phyloP scores from a whole-genome alignment of 2,113 vertebrate genomes.

The Cyphomyrus plagiostoma region DNA sequence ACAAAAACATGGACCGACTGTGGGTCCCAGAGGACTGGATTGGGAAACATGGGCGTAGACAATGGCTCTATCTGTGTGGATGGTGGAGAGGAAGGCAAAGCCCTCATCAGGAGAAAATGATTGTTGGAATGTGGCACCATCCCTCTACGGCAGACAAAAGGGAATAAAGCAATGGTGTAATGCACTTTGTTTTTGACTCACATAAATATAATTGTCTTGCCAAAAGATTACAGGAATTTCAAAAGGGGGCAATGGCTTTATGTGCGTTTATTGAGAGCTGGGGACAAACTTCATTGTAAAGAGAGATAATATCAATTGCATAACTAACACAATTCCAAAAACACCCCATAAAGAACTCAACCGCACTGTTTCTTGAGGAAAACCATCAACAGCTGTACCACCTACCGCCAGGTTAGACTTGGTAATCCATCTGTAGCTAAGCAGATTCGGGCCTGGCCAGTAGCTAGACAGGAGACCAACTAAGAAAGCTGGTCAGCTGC shows the following conservation, averaged over 20 bases:
- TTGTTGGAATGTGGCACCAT: constrained; percentile 15
- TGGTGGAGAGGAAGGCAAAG: constrained; percentile 26
- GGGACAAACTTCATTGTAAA: neutral
- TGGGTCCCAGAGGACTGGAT: neutral
- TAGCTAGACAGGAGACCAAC: neutral
- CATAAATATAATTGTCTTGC: constrained; percentile 9
- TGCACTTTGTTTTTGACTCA: neutral
- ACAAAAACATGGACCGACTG: neutral
- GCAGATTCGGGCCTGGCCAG: neutral
- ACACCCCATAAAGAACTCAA: neutral
- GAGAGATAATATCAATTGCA: neutral
- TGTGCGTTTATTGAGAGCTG: neutral
- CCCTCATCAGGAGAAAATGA: constrained; percentile 22
- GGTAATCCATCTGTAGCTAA: neutral
- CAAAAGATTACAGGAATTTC: neutral
- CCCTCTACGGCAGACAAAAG: neutral
- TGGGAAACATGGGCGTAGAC: neutral
- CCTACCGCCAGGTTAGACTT: neutral
- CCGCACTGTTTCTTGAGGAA: neutral
- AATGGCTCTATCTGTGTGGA: neutral
- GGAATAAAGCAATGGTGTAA: neutral
- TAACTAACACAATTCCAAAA: neutral
- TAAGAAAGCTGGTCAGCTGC: neutral
- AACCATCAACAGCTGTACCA: neutral
- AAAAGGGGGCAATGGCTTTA: neutral